phyloP scores from a whole-genome alignment of 2,888 invertebrate genomes.

The Perizoma flavofasciatum region DNA sequence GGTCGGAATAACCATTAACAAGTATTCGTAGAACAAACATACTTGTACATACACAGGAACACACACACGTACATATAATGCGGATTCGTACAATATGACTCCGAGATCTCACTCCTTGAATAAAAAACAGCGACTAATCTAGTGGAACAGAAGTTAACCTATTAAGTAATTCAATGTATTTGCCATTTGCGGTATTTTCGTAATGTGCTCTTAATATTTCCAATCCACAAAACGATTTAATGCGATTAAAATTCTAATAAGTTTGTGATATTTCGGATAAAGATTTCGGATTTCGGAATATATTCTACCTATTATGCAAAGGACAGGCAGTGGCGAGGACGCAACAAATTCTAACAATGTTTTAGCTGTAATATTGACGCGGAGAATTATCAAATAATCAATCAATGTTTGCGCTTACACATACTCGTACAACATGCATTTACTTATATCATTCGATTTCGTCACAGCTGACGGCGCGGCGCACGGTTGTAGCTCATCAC shows the following conservation, averaged over 20 bases:
- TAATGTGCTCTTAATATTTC: conserved; percentile 50
- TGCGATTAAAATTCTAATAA: conserved; percentile 46
- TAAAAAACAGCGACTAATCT: not conserved
- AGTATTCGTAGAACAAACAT: too few relatives aligned
- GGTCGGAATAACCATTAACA: too few relatives aligned
- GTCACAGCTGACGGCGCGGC: conserved; percentile 37
- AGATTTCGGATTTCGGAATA: too few relatives aligned
- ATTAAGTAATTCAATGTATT: conserved; percentile 13
- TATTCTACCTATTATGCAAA: conserved; percentile 35
- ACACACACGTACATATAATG: too few relatives aligned
- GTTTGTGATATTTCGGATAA: conserved; percentile 42
- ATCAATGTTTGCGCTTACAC: conserved; percentile 53
- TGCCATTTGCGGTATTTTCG: conserved; percentile 43
- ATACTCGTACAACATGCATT: conserved; percentile 43
- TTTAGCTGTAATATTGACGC: conserved; percentile 15
- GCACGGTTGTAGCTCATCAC: conserved; percentile 37
- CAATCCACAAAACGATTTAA: conserved; percentile 32
- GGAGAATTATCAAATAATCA: conserved; percentile 32
- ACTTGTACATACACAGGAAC: too few relatives aligned
- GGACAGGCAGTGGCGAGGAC: conserved; percentile 22
- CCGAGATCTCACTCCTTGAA: not conserved
- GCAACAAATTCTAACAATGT: conserved; percentile 23
- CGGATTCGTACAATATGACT: too few relatives aligned
- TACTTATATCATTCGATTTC: conserved; percentile 51
- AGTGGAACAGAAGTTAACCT: conserved; percentile 5